A percentile compares a stretch with the other conserved stretches of the same genome.
Evolutionary conservation across 2,888 invertebrate genomes (phyloP).

Genomic region (Chrysolina oricalcia): DNA sequence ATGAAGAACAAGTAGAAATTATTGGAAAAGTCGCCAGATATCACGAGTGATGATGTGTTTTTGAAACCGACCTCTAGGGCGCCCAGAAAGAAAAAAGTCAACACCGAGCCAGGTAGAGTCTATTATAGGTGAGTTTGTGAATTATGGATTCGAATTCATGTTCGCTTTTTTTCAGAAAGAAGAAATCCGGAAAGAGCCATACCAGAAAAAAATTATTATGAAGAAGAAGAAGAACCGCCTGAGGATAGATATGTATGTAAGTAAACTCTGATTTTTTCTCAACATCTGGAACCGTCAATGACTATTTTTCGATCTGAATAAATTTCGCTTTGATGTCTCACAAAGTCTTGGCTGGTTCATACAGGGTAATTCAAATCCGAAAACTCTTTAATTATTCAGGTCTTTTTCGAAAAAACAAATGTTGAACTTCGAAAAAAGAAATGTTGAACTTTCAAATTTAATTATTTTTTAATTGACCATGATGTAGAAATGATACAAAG

Average conservation of each 20-base stretch:
- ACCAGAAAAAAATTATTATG: constrained; percentile 47
- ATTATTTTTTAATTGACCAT: too few relatives aligned
- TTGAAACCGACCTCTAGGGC: not conserved
- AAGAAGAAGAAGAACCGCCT: constrained; percentile 45
- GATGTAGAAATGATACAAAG: too few relatives aligned
- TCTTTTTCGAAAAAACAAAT: too few relatives aligned
- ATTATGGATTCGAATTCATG: not conserved
- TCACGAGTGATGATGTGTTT: not conserved
- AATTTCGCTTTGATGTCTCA: too few relatives aligned
- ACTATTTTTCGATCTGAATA: not conserved
- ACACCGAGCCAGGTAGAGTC: not conserved
- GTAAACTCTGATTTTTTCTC: constrained; percentile 18
- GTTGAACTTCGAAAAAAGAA: too few relatives aligned
- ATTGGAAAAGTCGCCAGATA: not conserved
- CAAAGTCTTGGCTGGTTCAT: too few relatives aligned
- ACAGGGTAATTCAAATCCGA: too few relatives aligned
- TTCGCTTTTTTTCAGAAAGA: constrained; percentile 13
- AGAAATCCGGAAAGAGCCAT: constrained; percentile 46
- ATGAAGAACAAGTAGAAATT: constrained; percentile 2
- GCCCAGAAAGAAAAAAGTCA: not conserved
- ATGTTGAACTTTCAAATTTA: too few relatives aligned
- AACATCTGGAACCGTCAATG: not conserved
- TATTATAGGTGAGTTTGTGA: not conserved
- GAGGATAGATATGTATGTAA: constrained; percentile 57
- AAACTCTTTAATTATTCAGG: too few relatives aligned